Evolutionary conservation across 2,797 vertebrate genomes (phyloP).

Genomic region (Gouania willdenowi): DNA sequence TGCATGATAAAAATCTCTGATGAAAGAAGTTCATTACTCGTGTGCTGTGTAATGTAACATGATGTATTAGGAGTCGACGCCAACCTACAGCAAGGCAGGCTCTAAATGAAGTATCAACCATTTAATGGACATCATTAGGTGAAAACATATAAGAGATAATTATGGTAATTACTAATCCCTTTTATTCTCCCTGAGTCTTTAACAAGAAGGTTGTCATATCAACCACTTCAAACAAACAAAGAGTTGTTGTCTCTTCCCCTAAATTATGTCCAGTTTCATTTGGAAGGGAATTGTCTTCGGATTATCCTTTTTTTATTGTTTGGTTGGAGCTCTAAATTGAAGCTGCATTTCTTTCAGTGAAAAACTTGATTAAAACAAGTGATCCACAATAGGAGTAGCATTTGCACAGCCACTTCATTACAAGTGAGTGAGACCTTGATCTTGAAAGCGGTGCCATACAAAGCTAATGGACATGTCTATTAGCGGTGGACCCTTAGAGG

Average conservation of each 20-base stretch:
- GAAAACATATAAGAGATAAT: conserved; percentile 78
- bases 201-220: conserved; percentile 76
- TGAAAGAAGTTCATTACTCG: conserved; percentile 77
- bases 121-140: conserved; percentile 77
- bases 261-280: conserved; percentile 72
- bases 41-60: conserved; percentile 62
- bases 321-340: conserved; percentile 54
- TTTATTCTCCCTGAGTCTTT: conserved; percentile 73
- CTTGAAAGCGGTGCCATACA: conserved; percentile 61
- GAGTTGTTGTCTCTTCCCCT: conserved; percentile 72
- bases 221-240: conserved; percentile 78
- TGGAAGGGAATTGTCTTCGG: conserved; percentile 65
- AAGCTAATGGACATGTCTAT: conserved; percentile 68
- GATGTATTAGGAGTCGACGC: conserved; percentile 60
- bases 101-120: conserved; percentile 62
- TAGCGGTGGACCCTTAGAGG: conserved; percentile 45
- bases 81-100: conserved; percentile 61
- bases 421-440: conserved; percentile 72
- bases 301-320: conserved; percentile 71
- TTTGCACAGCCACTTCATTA: conserved; percentile 69
- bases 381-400: conserved; percentile 61
- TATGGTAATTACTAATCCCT: conserved; percentile 78
- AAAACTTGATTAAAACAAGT: conserved; percentile 72
- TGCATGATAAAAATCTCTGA: conserved; percentile 68
- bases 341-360: conserved; percentile 50